Percentiles rank a stretch among this genome's conserved stretches.
phyloP scores from a whole-genome alignment of 1,140 invertebrate species.

The Caenorhabditis brenneri region DNA sequence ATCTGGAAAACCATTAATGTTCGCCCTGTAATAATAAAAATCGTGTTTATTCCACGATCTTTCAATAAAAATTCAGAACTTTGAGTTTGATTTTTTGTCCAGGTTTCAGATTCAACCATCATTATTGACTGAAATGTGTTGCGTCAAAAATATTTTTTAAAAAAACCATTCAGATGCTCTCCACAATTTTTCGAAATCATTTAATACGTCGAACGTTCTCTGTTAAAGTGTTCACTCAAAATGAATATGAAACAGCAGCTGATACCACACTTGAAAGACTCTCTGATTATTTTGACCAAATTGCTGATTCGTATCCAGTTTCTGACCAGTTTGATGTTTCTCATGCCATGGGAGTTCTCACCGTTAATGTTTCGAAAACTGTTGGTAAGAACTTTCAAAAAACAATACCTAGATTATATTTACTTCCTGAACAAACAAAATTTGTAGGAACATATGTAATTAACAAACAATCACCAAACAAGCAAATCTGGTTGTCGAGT shows the following conservation, averaged over 20 bases:
- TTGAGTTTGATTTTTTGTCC: background rate
- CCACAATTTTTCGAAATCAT: background rate
- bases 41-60: background rate
- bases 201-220: background rate
- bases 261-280: constrained; percentile 46
- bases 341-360: constrained; percentile 50
- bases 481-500: constrained; percentile 74
- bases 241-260: constrained; percentile 43
- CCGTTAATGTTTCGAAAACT: constrained; percentile 33
- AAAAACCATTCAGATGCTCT: background rate
- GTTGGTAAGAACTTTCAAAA: constrained; percentile 21
- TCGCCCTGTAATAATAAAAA: background rate
- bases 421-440: too few species aligned
- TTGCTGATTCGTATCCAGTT: constrained; percentile 24
- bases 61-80: background rate
- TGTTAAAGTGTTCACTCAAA: background rate
- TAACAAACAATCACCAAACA: constrained; percentile 73
- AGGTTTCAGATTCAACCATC: background rate
- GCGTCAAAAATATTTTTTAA: background rate
- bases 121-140: background rate
- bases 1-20: background rate
- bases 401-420: background rate
- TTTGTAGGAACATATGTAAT: constrained; percentile 73
- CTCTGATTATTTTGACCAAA: constrained; percentile 41
- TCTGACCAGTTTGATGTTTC: constrained; percentile 49